These are phyloP conservation scores for Galerucella nymphaeae DNA, from an alignment of 2,888 invertebrate genomes.

Conservation along the genomic window DNA sequence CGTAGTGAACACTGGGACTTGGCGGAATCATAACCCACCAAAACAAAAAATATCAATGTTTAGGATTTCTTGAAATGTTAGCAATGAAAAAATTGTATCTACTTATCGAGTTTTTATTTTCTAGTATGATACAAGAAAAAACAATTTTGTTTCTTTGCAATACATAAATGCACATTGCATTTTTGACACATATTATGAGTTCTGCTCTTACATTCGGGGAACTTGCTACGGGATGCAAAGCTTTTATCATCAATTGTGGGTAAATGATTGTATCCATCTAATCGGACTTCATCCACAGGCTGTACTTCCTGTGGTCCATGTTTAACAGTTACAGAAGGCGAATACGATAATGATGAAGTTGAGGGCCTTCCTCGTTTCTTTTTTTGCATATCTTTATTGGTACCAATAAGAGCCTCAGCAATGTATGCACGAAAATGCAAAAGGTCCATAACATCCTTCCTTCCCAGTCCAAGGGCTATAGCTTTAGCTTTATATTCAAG, in stretches of 20 bases:
- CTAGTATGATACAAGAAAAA: background rate
- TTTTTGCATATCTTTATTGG: slow-evolving; percentile 7
- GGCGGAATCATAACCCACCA: background rate
- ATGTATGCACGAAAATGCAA: slow-evolving; percentile 29
- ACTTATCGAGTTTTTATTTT: background rate
- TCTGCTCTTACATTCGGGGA: slow-evolving; percentile 26
- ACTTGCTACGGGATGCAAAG: slow-evolving; percentile 29
- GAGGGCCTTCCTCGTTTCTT: slow-evolving; percentile 15
- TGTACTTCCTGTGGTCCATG: slow-evolving; percentile 18
- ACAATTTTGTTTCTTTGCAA: slow-evolving; percentile 25
- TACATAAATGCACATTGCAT: slow-evolving; percentile 22
- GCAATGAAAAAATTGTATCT: background rate
- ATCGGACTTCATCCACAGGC: slow-evolving; percentile 23
- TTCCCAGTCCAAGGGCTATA: slow-evolving; percentile 1
- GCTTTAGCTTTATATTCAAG: slow-evolving; percentile 25
- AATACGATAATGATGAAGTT: slow-evolving; percentile 12
- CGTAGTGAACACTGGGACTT: background rate
- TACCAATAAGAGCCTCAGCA: slow-evolving; percentile 21
- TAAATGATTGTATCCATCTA: slow-evolving; percentile 15
- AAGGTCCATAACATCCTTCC: slow-evolving; percentile 23
- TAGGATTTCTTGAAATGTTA: background rate
- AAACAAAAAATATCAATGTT: background rate
- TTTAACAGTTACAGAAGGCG: slow-evolving; percentile 15
- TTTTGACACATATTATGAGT: slow-evolving; percentile 26
- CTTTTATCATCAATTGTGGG: slow-evolving; percentile 24